These are phyloP conservation scores for Oriolus oriolus DNA, from an alignment of 2,113 vertebrate genomes.

Conservation along the genomic window DNA sequence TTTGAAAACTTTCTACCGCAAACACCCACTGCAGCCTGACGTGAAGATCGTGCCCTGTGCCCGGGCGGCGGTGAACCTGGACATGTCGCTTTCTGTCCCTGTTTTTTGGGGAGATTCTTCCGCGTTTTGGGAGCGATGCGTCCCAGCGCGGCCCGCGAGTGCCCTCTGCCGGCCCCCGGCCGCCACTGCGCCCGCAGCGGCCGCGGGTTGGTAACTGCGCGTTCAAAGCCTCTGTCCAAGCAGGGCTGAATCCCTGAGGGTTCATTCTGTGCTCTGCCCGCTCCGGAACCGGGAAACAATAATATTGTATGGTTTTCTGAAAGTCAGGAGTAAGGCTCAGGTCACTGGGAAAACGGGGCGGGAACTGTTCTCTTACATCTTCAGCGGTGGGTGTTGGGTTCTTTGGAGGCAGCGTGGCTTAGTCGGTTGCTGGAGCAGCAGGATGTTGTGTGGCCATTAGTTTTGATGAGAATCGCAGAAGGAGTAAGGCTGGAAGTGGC, in stretches of 20 bases:
- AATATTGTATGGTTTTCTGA: neutral
- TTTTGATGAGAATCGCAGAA: neutral
- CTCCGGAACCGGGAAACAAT: neutral
- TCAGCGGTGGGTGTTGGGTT: neutral
- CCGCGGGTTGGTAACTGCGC: rapidly evolving
- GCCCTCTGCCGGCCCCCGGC: conserved; percentile 64
- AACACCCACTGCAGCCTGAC: rapidly evolving
- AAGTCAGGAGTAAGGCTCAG: neutral
- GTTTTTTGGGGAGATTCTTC: neutral
- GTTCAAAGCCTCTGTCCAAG: neutral
- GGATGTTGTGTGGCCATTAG: rapidly evolving
- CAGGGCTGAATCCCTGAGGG: neutral
- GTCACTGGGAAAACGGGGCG: neutral
- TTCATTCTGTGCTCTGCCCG: neutral
- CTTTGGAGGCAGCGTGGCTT: neutral
- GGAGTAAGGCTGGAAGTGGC: neutral
- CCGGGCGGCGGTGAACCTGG: neutral
- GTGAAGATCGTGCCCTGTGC: neutral
- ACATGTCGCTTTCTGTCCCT: rapidly evolving
- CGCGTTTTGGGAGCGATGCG: neutral
- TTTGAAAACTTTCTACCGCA: neutral
- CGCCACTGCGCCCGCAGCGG: neutral
- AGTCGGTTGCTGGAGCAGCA: neutral
- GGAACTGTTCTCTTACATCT: too few species aligned
- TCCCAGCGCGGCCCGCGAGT: neutral